These are phyloP conservation scores for Perca flavescens DNA, from an alignment of 2,113 vertebrate species.

Conservation along the genomic window DNA sequence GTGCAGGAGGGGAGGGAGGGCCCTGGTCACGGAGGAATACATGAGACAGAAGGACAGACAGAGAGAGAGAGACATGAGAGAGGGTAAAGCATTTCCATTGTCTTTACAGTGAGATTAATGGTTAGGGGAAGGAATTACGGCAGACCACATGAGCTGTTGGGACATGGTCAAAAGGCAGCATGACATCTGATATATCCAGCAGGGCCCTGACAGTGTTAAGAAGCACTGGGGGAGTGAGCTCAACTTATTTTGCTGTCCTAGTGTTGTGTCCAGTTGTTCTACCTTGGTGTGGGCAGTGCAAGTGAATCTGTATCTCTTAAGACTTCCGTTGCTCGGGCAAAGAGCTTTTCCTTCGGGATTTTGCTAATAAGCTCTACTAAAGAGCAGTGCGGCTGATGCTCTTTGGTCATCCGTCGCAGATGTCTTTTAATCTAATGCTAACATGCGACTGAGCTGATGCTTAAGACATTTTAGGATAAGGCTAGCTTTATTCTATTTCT, in stretches of 20 bases:
- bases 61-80: neutral
- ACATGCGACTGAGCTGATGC: neutral
- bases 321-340: neutral
- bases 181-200: conserved; percentile 63
- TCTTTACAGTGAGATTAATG: conserved; percentile 62
- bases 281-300: conserved; percentile 26
- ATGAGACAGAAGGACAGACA: conserved; percentile 19
- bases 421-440: neutral
- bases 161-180: conserved; percentile 56
- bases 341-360: neutral
- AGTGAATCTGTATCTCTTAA: conserved; percentile 48
- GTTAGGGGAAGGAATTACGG: conserved; percentile 30
- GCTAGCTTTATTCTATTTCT: neutral
- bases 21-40: conserved; percentile 43
- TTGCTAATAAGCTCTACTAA: neutral
- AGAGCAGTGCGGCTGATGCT: neutral
- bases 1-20: conserved; percentile 23
- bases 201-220: conserved; percentile 51
- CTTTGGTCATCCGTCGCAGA: neutral
- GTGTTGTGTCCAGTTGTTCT: conserved; percentile 35
- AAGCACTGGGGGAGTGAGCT: conserved; percentile 28
- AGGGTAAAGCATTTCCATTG: conserved; percentile 37
- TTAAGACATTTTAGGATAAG: neutral
- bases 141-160: conserved; percentile 38
- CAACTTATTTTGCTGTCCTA: conserved; percentile 52